Conservation (phyloP, 1,140 invertebrate species). For the Hermatobates lingyangjiaoensis region DNA sequence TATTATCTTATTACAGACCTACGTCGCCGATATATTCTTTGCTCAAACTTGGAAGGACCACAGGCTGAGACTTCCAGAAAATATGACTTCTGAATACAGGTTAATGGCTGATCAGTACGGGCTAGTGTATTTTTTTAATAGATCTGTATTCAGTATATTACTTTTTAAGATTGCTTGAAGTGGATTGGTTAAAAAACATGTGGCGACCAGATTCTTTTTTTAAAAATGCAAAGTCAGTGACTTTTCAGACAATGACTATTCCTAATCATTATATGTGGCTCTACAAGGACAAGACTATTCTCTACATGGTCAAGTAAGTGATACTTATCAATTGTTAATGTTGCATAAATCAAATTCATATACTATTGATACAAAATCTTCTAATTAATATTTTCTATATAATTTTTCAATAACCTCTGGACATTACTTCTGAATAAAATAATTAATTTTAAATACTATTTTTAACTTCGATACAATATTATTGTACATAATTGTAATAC, state of each 20-base stretch:
- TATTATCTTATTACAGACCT: conserved; percentile 38
- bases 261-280: conserved; percentile 81
- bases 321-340: background rate
- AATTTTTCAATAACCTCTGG: too few species aligned
- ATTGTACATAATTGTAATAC: background rate
- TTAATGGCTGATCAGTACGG: conserved; percentile 18
- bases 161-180: conserved; percentile 46
- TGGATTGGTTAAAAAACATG: conserved; percentile 77
- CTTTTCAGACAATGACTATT: conserved; percentile 83
- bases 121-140: background rate
- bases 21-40: conserved; percentile 78
- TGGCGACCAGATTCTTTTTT: conserved; percentile 79
- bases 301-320: conserved; percentile 68
- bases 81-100: conserved; percentile 80
- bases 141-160: background rate
- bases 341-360: background rate
- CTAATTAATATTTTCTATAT: too few species aligned
- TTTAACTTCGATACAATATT: too few species aligned
- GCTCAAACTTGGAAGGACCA: conserved; percentile 83
- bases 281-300: conserved; percentile 69
- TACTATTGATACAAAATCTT: too few species aligned
- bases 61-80: conserved; percentile 64
- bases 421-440: too few species aligned
- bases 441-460: too few species aligned
- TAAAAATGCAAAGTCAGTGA: conserved; percentile 78